These are phyloP conservation scores for Psammodynastes pulverulentus DNA, from an alignment of 2,113 vertebrate genomes.

Conservation along the genomic window DNA sequence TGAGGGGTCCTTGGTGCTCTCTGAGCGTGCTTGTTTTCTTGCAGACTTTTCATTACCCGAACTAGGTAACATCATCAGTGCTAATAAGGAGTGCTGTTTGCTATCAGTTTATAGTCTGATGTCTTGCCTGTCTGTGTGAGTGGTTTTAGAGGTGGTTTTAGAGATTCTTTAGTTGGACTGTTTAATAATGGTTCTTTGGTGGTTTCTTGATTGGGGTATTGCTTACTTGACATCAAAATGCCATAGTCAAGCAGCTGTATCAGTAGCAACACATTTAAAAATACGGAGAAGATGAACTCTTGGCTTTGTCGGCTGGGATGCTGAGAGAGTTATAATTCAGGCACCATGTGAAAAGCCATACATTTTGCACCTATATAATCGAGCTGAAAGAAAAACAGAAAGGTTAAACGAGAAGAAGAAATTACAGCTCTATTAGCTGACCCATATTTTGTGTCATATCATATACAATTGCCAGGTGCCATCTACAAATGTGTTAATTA, in stretches of 20 bases:
- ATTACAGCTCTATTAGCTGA: background rate
- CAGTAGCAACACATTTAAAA: background rate
- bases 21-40: too few relatives aligned
- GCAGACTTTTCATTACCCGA: too few relatives aligned
- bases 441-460: background rate
- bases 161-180: too few relatives aligned
- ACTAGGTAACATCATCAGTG: too few relatives aligned
- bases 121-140: too few relatives aligned
- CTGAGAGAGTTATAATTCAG: background rate
- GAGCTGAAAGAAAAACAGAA: background rate
- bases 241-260: background rate
- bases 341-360: background rate
- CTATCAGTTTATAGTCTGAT: too few relatives aligned
- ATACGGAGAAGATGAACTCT: background rate
- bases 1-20: too few relatives aligned
- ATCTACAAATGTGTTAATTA: background rate
- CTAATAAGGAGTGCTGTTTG: too few relatives aligned
- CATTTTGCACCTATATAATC: background rate
- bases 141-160: too few relatives aligned
- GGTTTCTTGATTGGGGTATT: too few relatives aligned
- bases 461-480: background rate
- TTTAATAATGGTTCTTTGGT: too few relatives aligned
- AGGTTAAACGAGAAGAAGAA: background rate
- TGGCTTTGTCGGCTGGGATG: background rate
- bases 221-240: background rate